Conservation (phyloP, 1,140 invertebrate species). For the Whitmania pigra region DNA sequence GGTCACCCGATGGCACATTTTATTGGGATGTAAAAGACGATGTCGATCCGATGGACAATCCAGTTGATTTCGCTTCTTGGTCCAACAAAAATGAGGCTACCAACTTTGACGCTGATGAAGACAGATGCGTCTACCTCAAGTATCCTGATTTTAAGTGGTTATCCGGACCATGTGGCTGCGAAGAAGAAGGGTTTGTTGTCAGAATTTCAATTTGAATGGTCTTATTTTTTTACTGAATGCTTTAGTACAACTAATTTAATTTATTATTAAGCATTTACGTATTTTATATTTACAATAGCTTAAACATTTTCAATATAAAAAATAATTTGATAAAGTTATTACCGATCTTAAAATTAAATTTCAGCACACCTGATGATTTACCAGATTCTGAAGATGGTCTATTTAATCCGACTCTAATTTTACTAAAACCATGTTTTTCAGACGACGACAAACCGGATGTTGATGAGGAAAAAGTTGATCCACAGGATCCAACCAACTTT, state of each 20-base stretch:
- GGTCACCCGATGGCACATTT: background rate
- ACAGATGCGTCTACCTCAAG: slow-evolving; percentile 1
- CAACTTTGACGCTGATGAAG: background rate
- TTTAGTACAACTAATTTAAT: background rate
- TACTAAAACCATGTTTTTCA: no score
- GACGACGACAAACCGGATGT: no score
- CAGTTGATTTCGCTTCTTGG: background rate
- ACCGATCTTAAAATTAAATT: no score
- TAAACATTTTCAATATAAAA: no score
- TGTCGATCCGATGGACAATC: background rate
- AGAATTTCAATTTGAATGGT: background rate
- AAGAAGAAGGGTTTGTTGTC: background rate
- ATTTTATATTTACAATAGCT: background rate
- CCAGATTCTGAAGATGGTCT: no score
- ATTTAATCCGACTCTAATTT: no score
- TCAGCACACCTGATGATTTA: no score
- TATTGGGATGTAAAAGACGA: background rate
- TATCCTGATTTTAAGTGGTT: background rate
- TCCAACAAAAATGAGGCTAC: background rate
- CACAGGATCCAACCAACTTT: no score
- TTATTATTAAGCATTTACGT: background rate
- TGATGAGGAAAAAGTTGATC: no score
- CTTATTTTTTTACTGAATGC: background rate
- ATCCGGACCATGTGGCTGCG: background rate
- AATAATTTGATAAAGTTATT: no score